phyloP scores from a whole-genome alignment of 2,113 vertebrate genomes.

The Columba janthina region DNA sequence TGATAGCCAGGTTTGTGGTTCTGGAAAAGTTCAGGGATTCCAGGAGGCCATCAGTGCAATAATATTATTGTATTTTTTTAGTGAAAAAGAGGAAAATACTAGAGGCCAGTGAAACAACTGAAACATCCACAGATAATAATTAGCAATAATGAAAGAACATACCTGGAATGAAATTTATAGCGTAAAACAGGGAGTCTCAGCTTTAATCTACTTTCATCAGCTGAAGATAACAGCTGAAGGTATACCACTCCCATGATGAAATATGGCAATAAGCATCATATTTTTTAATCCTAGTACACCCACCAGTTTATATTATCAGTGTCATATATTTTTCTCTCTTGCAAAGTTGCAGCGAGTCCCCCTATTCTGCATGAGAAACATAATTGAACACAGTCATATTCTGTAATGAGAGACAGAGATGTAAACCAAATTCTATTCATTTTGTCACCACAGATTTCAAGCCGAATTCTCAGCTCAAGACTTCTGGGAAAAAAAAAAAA shows the following conservation, averaged over 20 bases:
- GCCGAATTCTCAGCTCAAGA: neutral
- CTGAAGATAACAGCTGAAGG: neutral
- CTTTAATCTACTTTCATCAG: neutral
- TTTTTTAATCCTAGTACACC: neutral
- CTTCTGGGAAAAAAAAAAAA: neutral
- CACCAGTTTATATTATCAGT: neutral
- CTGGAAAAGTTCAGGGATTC: constrained; percentile 30
- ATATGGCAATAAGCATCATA: neutral
- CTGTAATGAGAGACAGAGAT: neutral
- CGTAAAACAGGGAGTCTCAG: neutral
- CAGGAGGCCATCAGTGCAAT: neutral
- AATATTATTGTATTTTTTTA: neutral
- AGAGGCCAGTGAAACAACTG: neutral
- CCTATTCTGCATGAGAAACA: neutral
- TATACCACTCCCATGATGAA: neutral
- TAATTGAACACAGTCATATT: neutral
- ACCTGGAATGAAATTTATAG: neutral
- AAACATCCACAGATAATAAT: neutral
- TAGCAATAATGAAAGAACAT: neutral
- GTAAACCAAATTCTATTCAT: neutral
- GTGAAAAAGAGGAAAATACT: neutral
- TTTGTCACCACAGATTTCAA: neutral
- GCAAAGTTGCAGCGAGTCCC: neutral
- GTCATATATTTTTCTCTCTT: neutral
- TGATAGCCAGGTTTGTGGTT: constrained; percentile 49